Conservation (phyloP, 1,140 invertebrate species). For the Laodelphax striatellus region DNA sequence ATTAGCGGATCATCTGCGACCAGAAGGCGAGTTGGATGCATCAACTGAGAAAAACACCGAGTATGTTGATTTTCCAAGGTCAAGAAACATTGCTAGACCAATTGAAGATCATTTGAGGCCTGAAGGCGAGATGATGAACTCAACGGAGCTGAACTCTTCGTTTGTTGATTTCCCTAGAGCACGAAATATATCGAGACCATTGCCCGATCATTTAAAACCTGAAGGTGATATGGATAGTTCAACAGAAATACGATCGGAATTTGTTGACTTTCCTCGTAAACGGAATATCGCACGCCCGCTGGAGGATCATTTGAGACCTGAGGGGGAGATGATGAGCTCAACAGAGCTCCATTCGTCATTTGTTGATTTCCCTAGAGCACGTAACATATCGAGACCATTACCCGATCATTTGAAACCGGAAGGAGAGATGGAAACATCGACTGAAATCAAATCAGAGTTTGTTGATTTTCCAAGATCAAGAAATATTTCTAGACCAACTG, state of each 20-base stretch:
- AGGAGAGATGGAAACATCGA: conserved; percentile 13
- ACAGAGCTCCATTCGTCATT: conserved; percentile 12
- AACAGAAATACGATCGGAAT: conserved; percentile 13
- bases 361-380: conserved; percentile 13
- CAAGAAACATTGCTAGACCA: conserved; percentile 10
- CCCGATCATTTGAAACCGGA: conserved; percentile 18
- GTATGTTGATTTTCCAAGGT: conserved; percentile 12
- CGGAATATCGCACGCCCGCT: conserved; percentile 11
- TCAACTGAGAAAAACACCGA: conserved; percentile 13
- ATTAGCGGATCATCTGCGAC: conserved; percentile 9
- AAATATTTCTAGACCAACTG: conserved; percentile 1
- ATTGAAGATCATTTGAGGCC: conserved; percentile 14
- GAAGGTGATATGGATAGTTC: conserved; percentile 10
- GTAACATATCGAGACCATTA: conserved; percentile 10
- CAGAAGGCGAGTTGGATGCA: conserved; percentile 12
- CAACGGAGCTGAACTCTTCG: conserved; percentile 16
- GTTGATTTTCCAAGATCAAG: conserved; percentile 11
- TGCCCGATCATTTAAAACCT: conserved; percentile 13
- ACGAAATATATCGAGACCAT: conserved; percentile 2
- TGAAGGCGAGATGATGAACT: conserved; percentile 16
- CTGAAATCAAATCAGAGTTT: conserved; percentile 15
- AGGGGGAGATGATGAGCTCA: conserved; percentile 14
- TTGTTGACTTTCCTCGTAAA: conserved; percentile 17
- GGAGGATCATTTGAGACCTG: conserved; percentile 14
- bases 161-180: conserved; percentile 11